Evolutionary conservation across 2,797 vertebrate genomes (phyloP), one percentile per base, ranked within the genome.

Genomic region (Hybognathus amarus): DNA sequence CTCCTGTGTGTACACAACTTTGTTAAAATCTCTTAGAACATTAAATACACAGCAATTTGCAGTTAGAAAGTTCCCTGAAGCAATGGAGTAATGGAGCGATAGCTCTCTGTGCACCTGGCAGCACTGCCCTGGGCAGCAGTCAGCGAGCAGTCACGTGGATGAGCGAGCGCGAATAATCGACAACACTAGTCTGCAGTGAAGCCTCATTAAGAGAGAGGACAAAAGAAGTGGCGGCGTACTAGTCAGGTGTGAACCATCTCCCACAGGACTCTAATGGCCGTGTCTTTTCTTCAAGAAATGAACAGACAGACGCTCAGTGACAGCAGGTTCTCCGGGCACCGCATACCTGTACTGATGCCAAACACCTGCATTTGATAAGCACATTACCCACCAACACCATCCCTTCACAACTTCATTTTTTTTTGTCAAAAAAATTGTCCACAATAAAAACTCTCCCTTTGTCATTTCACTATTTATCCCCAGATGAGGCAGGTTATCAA

Each of bases 201-300:
- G 75, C 75, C 82, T 83, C 82, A 83, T 83, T 83, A 83, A 69
- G 66, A 83, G 38, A 70, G 30, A 78, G 54, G 67, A 70, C 82
- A 78, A 78, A 83, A 78, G 75, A 56, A 71, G 75, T 77, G 66
- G 33, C 5, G 10, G 52, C 42, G 6, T 27, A 61, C 67, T 63
- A 70, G 66, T 83, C 82, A 70, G 75, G 54, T 78, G 75, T 83
- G 82, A 63, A 78, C 75, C 63, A 33, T 69, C 75, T 83, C 82
- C 75, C 75, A 71, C 54, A 27, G 66, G 82, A 83, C 54, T 68
- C 24, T 63, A 83, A 78, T 78, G 30, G 75, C 30, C 6, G 0
- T 78, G 40, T 70, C 74, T 64, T 70, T 77, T 77, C 74, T 50
- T 69, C 7, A 69, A 77, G 64, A 69, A 70, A 27, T 13, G 22